Base-by-base conservation (phyloP, 2,888 invertebrate genomes). In the Drosophila mimetica region DNA sequence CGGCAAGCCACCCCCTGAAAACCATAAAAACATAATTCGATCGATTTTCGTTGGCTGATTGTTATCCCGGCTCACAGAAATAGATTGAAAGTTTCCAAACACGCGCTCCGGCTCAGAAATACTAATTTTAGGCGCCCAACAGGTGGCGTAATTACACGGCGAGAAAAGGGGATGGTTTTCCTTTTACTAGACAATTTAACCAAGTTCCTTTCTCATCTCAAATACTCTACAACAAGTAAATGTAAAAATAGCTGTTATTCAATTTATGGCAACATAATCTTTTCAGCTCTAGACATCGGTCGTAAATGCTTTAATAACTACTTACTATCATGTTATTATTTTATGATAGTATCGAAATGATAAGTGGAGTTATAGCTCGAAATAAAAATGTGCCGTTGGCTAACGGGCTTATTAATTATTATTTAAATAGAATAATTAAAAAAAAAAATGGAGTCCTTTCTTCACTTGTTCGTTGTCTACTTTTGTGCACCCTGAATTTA, bases 81-180 rank as follows among this genome's bases (percentile, higher is more conserved):
- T 65, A 63, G 63, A 65, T 63, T 63, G 36, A 67, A 63, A 63
- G 66, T 67, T 52, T 14, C 22, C 36, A 37, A 64, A 66, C 66
- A 64, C 37, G 58, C 57, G 60, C 50, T 71, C 70, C 46, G 59
- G 42, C 50, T 55, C 36, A 3, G 18, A 34, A 14, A 39, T 11
- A 52, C 7, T 25, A 25, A 7, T 25, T 32, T 4, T 14, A 32
- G 34, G n/a, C 28, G 34, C 51, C 74, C 76, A 76, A 79, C 79
- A 79, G 79, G 79, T 79, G 83, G 79, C 67, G 79, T 65, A 61
- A 4, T 4, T 30, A n/a, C 60, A 61, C 61, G 18, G 36, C 1
- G 2, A n/a, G 18, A 30, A 55, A 59, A 9, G 22, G 22, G 8
- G 25, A 1, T 8, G 13, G 20, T 11, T 44, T 25, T 20, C 3